These are phyloP conservation scores for Alaudala cheleensis DNA, from an alignment of 2,113 vertebrate species.

Conservation along the genomic window DNA sequence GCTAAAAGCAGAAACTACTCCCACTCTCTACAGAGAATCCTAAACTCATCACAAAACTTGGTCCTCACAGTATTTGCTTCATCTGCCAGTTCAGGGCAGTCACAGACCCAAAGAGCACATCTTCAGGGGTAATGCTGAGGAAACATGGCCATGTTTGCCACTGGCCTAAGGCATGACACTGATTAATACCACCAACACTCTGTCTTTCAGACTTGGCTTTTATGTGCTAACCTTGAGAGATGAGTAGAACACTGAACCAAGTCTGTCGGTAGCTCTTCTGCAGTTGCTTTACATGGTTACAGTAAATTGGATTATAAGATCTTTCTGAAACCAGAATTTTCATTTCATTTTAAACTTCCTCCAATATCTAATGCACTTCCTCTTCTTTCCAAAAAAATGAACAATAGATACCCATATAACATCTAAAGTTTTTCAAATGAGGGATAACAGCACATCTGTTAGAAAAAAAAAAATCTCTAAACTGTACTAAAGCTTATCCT, in stretches of 20 bases:
- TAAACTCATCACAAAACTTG: neutral
- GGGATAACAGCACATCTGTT: neutral
- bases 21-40: neutral
- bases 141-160: rapidly evolving
- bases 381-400: neutral
- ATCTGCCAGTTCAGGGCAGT: neutral
- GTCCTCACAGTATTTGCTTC: neutral
- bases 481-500: neutral
- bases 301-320: neutral
- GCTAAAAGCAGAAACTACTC: neutral
- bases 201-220: neutral
- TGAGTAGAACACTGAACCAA: neutral
- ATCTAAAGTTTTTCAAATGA: neutral
- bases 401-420: neutral
- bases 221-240: neutral
- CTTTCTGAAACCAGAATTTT: neutral
- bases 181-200: neutral
- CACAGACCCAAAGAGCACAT: neutral
- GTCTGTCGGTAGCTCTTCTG: neutral
- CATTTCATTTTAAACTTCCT: neutral
- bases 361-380: neutral
- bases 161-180: neutral
- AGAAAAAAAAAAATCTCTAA: neutral
- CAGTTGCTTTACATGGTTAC: neutral
- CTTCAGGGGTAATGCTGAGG: neutral